Base-by-base conservation (phyloP, 35 echinoderm and acorn worm species). In the Anneissia japonica region DNA sequence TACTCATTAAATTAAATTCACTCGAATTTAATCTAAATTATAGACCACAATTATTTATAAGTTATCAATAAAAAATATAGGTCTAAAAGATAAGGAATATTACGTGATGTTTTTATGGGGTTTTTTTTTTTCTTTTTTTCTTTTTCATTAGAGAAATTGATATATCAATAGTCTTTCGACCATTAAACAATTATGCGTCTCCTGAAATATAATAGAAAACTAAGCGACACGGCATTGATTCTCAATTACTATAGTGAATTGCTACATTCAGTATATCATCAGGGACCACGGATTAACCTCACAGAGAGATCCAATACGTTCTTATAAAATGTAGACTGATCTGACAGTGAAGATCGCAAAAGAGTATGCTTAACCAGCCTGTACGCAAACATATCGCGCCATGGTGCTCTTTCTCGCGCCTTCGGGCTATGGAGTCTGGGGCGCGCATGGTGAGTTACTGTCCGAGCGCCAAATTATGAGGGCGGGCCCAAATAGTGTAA, bases 261-360 rank as follows among this genome's bases (percentile, higher is more conserved):
- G 51, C 21, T 64, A 64, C 51, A 64, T 64, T 64, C 51, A 64
- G 7, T 64, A 64, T 64, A 64, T 64, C 51, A 64, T 64, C 51
- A 23, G 51, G 51, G 51, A 64, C 51, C 51, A 64, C 6, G 19
- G 51, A 64, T 64, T 64, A 64, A 64, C 51, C 51, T 64, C 51
- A 64, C 51, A 64, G 51, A 64, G 21, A 16, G 51, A 64, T 64
- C 51, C 51, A 64, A 64, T 64, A 64, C 51, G 51, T 64, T 64
- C 51, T 64, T 64, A 64, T 64, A 64, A 64, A 64, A 64, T 23
- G 2, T 64, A 64, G 51, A 64, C 51, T 64, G 51, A 16, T 64
- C 51, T 64, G 51, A 64, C 51, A 64, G 51, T 64, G 51, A 64
- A 64, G 51, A 64, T 64, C 51, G 51, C 51, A 64, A 64, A 64